Percentiles rank a stretch among this genome's conserved stretches.
These are phyloP conservation scores for Euleptes europaea DNA, from an alignment of 2,113 vertebrate species.

Conservation along the genomic window DNA sequence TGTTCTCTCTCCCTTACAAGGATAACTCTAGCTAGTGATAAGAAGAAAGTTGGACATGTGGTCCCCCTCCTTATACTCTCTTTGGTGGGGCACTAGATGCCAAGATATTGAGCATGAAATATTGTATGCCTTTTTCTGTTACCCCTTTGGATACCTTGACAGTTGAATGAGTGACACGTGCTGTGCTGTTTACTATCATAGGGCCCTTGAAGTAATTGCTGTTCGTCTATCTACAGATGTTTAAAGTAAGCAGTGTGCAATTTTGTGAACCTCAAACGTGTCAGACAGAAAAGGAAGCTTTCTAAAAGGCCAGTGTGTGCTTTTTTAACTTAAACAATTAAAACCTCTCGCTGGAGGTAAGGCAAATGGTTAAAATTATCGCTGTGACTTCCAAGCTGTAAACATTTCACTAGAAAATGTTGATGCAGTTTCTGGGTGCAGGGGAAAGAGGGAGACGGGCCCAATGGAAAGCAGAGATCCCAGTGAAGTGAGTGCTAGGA, in stretches of 20 bases:
- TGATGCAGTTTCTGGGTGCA: conserved; percentile 41
- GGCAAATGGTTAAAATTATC: conserved; percentile 68
- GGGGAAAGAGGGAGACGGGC: conserved; percentile 2
- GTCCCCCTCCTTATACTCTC: too few relatives aligned
- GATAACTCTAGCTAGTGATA: neutral
- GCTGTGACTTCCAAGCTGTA: conserved; percentile 58
- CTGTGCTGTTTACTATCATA: conserved; percentile 13
- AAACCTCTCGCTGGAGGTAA: conserved; percentile 41
- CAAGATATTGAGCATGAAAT: neutral
- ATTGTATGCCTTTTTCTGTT: neutral
- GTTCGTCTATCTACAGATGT: conserved; percentile 34
- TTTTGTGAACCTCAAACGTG: conserved; percentile 4
- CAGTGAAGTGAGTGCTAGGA: conserved; percentile 48
- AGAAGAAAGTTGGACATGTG: neutral
- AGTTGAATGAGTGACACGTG: neutral
- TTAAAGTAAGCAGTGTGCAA: conserved; percentile 27
- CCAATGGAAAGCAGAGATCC: conserved; percentile 50
- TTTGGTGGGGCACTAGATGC: neutral
- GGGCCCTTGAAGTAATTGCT: conserved; percentile 17
- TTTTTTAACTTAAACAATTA: conserved; percentile 37
- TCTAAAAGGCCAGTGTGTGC: conserved; percentile 27
- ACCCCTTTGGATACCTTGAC: rapidly evolving
- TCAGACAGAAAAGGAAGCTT: conserved; percentile 25
- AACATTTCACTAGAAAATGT: conserved; percentile 64
- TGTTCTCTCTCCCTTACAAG: neutral